These are phyloP conservation scores for Myripristis jacobus DNA, from an alignment of 2,797 vertebrate genomes.

Conservation along the genomic window DNA sequence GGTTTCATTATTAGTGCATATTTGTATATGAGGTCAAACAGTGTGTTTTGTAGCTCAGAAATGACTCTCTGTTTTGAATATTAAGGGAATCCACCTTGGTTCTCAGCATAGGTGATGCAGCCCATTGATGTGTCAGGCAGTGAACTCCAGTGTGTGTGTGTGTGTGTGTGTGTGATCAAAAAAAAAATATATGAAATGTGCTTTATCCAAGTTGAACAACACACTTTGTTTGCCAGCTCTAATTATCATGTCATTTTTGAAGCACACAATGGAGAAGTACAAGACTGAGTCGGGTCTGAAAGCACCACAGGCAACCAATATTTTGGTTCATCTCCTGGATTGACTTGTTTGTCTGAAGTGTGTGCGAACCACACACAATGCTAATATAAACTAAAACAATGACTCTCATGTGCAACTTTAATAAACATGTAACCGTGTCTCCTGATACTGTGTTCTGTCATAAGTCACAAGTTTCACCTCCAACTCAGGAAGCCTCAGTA, in stretches of 20 bases:
- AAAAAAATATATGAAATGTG: conserved; percentile 10
- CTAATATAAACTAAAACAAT: conserved; percentile 45
- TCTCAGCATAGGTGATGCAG: conserved; percentile 2
- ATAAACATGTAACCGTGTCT: conserved; percentile 15
- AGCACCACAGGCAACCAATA: conserved; percentile 26
- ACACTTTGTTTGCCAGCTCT: conserved; percentile 27
- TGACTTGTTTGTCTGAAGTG: neutral
- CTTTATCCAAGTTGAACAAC: conserved; percentile 36
- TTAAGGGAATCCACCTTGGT: neutral
- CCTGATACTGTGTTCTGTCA: conserved; percentile 47
- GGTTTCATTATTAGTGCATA: conserved; percentile 2
- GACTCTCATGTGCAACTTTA: conserved; percentile 28
- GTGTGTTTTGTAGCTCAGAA: neutral
- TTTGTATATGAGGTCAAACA: conserved; percentile 9
- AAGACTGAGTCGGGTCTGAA: too few species aligned
- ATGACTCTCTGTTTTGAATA: conserved; percentile 3
- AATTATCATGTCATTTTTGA: conserved; percentile 27
- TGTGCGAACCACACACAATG: neutral
- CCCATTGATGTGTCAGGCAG: conserved; percentile 8
- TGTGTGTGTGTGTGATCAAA: too few species aligned
- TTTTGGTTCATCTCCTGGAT: conserved; percentile 21
- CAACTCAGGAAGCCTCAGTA: too few species aligned
- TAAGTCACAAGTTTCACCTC: too few species aligned
- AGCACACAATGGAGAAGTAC: neutral
- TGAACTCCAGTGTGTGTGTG: conserved; percentile 4